Percentiles rank a stretch among this genome's conserved stretches.
phyloP scores from a whole-genome alignment of 2,113 vertebrate genomes.

The Melanostigma gelatinosum region DNA sequence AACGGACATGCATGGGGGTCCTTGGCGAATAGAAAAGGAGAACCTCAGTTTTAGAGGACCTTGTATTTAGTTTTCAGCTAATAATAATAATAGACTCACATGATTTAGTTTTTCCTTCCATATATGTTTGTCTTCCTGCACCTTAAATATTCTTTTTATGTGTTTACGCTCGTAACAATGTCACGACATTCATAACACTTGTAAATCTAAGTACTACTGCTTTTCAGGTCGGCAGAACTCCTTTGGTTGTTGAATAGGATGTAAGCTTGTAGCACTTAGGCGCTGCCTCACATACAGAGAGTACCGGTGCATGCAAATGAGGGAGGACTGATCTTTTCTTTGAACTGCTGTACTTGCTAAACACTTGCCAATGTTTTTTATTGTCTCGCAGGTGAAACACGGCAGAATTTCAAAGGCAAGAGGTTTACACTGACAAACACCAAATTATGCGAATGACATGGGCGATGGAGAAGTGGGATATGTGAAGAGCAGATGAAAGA shows the following conservation, averaged over 20 bases:
- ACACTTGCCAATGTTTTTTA: conserved; percentile 51
- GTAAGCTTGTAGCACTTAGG: conserved; percentile 43
- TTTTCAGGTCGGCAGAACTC: conserved; percentile 5
- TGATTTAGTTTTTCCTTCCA: conserved; percentile 6
- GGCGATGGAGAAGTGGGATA: conserved; percentile 42
- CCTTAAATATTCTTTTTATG: not conserved
- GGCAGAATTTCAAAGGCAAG: conserved; percentile 42
- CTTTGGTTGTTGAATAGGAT: conserved; percentile 12
- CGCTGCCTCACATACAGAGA: conserved; percentile 39
- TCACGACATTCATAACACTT: conserved; percentile 9
- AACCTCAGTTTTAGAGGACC: not conserved
- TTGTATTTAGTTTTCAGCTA: conserved; percentile 13
- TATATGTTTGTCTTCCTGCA: not conserved
- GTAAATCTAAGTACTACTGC: not conserved
- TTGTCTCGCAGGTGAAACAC: conserved; percentile 51
- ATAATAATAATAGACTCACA: not conserved
- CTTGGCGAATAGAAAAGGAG: not conserved
- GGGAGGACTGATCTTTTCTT: conserved; percentile 49
- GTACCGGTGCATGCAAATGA: conserved; percentile 43
- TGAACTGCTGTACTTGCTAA: conserved; percentile 43
- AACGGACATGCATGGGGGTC: no score
- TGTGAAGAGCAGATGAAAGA: conserved; percentile 59
- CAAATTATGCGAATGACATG: conserved; percentile 62
- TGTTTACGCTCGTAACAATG: not conserved
- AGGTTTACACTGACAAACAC: conserved; percentile 60